phyloP scores from a whole-genome alignment of 2,888 invertebrate species.

The Drosophila nigricruria region DNA sequence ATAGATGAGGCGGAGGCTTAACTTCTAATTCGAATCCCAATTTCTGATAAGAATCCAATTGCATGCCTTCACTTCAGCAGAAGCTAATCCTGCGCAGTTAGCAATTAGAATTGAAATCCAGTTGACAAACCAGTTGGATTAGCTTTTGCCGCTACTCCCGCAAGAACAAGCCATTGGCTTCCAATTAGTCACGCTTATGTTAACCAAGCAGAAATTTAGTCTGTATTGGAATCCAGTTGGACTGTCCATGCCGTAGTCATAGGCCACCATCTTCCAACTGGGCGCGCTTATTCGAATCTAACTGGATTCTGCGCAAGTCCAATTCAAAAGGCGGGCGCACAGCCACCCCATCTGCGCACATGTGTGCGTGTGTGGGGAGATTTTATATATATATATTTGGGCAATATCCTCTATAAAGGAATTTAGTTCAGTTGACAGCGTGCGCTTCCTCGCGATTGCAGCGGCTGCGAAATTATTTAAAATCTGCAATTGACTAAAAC shows the following conservation, averaged over 20 bases:
- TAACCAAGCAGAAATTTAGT: not conserved
- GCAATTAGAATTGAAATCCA: not conserved
- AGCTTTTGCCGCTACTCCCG: too few relatives aligned
- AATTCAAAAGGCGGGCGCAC: constrained; percentile 7
- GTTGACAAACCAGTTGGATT: too few relatives aligned
- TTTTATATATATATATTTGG: constrained; percentile 28
- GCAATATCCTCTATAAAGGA: constrained; percentile 66
- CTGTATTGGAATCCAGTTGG: not conserved
- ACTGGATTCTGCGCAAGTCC: constrained; percentile 54
- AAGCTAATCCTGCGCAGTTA: not conserved
- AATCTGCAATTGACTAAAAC: constrained; percentile 16
- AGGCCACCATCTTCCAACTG: too few relatives aligned
- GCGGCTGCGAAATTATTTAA: constrained; percentile 43
- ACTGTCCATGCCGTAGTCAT: too few relatives aligned
- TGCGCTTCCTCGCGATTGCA: constrained; percentile 69
- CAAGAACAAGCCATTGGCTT: too few relatives aligned
- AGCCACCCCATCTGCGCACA: constrained; percentile 39
- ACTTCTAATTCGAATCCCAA: too few relatives aligned
- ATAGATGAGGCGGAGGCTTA: too few relatives aligned
- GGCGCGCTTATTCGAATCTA: constrained; percentile 46
- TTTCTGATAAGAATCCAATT: too few relatives aligned
- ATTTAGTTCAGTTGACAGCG: constrained; percentile 78
- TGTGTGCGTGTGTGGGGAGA: not conserved
- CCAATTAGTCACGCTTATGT: too few relatives aligned
- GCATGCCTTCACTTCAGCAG: too few relatives aligned